These are phyloP conservation scores for Scomber japonicus DNA, from an alignment of 2,113 vertebrate genomes.

Conservation along the genomic window DNA sequence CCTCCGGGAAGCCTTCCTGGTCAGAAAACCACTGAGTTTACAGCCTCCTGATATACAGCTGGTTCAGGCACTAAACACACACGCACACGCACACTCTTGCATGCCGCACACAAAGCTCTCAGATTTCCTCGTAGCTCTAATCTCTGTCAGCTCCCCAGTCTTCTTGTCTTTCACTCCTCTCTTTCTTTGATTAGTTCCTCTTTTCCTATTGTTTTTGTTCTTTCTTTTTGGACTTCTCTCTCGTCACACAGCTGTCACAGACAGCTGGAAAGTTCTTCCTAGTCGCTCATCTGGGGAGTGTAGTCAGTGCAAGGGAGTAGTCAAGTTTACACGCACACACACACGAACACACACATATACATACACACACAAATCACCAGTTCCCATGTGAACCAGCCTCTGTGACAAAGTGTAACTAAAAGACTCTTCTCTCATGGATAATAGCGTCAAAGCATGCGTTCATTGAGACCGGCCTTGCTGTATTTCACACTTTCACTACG, in stretches of 20 bases:
- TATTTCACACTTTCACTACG: slow-evolving; percentile 32
- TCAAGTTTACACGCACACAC: slow-evolving; percentile 32
- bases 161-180: slow-evolving; percentile 58
- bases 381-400: slow-evolving; percentile 70
- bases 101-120: slow-evolving; percentile 38
- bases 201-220: slow-evolving; percentile 6
- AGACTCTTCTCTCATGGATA: slow-evolving; percentile 39
- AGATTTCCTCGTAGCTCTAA: slow-evolving; percentile 56
- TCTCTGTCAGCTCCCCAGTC: slow-evolving; percentile 52
- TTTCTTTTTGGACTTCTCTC: not conserved
- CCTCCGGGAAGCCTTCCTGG: slow-evolving; percentile 28
- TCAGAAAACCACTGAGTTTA: slow-evolving; percentile 27
- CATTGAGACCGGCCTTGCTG: slow-evolving; percentile 3
- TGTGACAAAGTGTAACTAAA: slow-evolving; percentile 59
- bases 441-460: slow-evolving; percentile 34
- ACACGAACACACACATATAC: slow-evolving; percentile 19
- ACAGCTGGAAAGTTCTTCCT: slow-evolving; percentile 73
- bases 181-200: slow-evolving; percentile 59
- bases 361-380: slow-evolving; percentile 10
- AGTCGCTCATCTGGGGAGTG: slow-evolving; percentile 28
- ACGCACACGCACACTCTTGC: slow-evolving; percentile 26
- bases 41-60: slow-evolving; percentile 38
- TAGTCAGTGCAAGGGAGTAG: slow-evolving; percentile 32
- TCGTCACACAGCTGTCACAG: slow-evolving; percentile 74
- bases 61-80: slow-evolving; percentile 7